Percentiles rank a stretch among this genome's conserved stretches.
These are phyloP conservation scores for Megalops atlanticus DNA, from an alignment of 2,113 vertebrate species.

Conservation along the genomic window DNA sequence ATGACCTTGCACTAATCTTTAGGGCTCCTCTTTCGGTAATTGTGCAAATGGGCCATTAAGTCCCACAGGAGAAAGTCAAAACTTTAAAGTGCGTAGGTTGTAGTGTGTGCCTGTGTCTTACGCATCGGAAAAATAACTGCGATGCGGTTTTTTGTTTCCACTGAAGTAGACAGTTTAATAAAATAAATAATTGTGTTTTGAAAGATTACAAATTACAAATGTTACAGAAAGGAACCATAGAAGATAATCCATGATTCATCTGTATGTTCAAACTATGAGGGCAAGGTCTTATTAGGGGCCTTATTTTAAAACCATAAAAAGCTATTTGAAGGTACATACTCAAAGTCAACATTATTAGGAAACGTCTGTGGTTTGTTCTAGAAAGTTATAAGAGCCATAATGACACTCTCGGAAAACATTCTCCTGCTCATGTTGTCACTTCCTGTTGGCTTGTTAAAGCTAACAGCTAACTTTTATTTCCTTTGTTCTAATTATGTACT, in stretches of 20 bases:
- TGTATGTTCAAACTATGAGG: not conserved
- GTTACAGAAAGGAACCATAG: not conserved
- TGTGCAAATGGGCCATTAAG: not conserved
- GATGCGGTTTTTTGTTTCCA: constrained; percentile 28
- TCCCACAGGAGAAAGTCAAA: constrained; percentile 7
- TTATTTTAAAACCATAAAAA: not conserved
- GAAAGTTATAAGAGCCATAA: not conserved
- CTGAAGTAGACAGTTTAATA: constrained; percentile 11
- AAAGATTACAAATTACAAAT: not conserved
- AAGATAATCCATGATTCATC: not conserved
- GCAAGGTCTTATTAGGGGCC: not conserved
- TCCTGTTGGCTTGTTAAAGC: not conserved
- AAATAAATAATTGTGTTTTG: not conserved
- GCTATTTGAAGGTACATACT: not conserved
- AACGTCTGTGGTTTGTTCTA: not conserved
- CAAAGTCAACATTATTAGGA: not conserved
- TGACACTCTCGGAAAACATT: not conserved
- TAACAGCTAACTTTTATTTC: not conserved
- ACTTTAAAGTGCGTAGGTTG: constrained; percentile 20
- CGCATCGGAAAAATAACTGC: constrained; percentile 18
- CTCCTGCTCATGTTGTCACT: not conserved
- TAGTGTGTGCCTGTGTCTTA: constrained; percentile 21
- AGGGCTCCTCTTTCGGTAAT: no score
- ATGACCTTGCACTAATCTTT: no score
- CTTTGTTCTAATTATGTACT: not conserved